Conservation (phyloP, 2,797 vertebrate species). For the Chiroxiphia lanceolata region DNA sequence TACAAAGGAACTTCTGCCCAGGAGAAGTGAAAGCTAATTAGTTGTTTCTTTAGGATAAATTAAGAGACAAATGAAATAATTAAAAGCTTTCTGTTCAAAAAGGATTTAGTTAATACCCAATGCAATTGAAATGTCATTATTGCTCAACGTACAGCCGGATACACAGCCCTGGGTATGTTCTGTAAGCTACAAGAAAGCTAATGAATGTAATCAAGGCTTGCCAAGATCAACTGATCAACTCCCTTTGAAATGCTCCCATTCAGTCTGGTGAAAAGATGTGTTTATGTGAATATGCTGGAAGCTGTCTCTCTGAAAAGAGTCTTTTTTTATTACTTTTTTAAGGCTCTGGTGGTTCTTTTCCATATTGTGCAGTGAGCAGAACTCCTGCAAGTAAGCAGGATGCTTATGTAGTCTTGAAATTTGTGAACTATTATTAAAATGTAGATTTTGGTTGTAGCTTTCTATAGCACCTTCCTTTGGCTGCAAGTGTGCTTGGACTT, state of each 20-base stretch:
- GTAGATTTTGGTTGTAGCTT: not conserved
- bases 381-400: not conserved
- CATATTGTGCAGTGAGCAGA: not conserved
- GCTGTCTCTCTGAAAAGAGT: not conserved
- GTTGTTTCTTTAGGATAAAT: slow-evolving; percentile 33
- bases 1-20: not conserved
- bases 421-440: not conserved
- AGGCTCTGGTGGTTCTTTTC: not conserved
- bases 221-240: not conserved
- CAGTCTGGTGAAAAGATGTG: not conserved
- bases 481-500: not conserved
- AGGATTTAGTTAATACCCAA: slow-evolving; percentile 5
- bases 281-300: not conserved
- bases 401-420: not conserved
- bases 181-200: slow-evolving; percentile 14
- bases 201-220: slow-evolving; percentile 21
- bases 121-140: slow-evolving; percentile 20
- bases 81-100: slow-evolving; percentile 26
- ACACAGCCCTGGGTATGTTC: not conserved
- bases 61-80: slow-evolving; percentile 36
- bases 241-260: not conserved
- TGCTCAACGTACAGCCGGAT: not conserved
- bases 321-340: not conserved
- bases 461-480: not conserved
- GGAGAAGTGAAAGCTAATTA: not conserved